Evolutionary conservation across 2,797 vertebrate species (phyloP), one percentile per base, ranked within the genome.

Genomic region (Microctenopoma steveboyesi): DNA sequence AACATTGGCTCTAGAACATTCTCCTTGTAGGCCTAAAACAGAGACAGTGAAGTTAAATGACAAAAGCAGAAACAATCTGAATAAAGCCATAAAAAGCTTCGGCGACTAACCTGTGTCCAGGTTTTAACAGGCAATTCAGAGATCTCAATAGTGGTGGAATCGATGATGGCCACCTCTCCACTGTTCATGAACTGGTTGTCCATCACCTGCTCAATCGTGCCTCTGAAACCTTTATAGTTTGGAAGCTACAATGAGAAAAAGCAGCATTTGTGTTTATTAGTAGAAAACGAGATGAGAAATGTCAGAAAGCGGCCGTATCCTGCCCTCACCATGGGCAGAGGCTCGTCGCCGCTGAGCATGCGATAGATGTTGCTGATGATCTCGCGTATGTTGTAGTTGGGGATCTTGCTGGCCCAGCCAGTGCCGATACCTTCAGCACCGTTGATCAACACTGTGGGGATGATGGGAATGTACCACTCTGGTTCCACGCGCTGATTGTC

Each of bases 381-480:
- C 88, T 99, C 98, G 28, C 96, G 93, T 47, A 96, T 66, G 72
- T 98, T 93, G 0, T 91, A 98, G 91, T 98, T 99, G 60, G 96
- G 97, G 65, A 99, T 90, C 89, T 93, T 97, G 78, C 95, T 97
- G 85, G 98, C 96, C 98, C 98, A 99, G 70, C 98, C 98, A 0
- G 98, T 99, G 57, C 98, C 98, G 9, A 99, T 99, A 6, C 98
- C 98, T 5, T 99, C 98, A 0, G 95, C 83, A 0, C 98, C 98
- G 1, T 99, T 99, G 63, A 97, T 90, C 75, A 99, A 91, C 76
- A 98, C 93, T 65, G 93, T 94, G 3, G 98, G 98, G 67, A 99
- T 94, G 85, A 99, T 98, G n/a, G 98, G 98, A 1, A 99, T 95
- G 82, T 99, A 99, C 97, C 98, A 99, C 84, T 99, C 98, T 0